Evolutionary conservation across 2,888 invertebrate species (phyloP), one percentile per base, ranked within the genome.

Genomic region (Pasiphila rectangulata): DNA sequence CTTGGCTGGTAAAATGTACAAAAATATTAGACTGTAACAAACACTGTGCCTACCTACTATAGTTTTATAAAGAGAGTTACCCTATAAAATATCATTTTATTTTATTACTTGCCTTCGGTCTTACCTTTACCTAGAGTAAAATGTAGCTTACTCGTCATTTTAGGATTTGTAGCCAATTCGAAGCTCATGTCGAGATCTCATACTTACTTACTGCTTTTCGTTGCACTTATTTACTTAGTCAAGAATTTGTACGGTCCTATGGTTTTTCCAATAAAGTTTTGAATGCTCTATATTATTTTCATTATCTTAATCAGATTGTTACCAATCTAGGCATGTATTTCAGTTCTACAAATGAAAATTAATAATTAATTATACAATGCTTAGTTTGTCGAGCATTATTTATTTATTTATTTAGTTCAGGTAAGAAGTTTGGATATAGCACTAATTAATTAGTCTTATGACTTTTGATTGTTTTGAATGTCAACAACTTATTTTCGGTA

Each of bases 41-140:
- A 63, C 51, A 61, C 40, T 64, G 61, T 55, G 58, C 61, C 59
- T 63, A 66, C 62, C 64, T 69, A 67, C 51, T 66, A 56, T 74
- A 76, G 69, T 64, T 72, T 72, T 76, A 82, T 81, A 81, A 82
- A 85, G 84, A 84, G 85, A 86, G 85, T 84, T 86, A 83, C 82
- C n/a, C 63, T 62, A 56, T 40, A 49, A 51, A 67, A 41, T 29
- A 37, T 57, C 55, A 24, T n/a, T 63, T 56, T 20, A 21, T 43
- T 21, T 53, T 57, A 52, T 46, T 57, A 17, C 24, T 25, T 25
- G 25, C 38, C 1, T 19, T n/a, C 17, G 17, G n/a, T 25, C 3
- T 19, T 27, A 15, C 25, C 16, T 19, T 24, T 6, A 19, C 20
- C 30, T 19, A 24, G 25, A 12, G 1, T 39, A 15, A 40, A 47